phyloP scores from a whole-genome alignment of 2,797 vertebrate genomes.

The Poecile montanus region DNA sequence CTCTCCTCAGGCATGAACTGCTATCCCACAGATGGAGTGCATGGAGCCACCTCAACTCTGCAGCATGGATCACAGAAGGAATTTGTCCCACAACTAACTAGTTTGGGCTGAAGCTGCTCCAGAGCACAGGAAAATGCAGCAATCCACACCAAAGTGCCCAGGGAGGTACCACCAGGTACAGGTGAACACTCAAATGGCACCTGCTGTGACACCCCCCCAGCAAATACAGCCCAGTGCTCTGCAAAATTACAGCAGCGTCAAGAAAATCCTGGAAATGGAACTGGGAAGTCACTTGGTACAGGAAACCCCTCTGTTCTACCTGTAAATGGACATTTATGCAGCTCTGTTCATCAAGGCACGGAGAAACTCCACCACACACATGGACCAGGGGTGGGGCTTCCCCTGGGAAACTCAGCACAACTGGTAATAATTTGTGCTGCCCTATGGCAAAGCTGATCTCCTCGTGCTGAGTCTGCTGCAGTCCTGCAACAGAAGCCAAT shows the following conservation, averaged over 20 bases:
- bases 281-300: neutral
- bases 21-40: neutral
- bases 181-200: neutral
- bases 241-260: neutral
- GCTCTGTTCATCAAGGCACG: neutral
- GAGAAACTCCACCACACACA: neutral
- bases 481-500: fast-evolving
- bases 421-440: fast-evolving
- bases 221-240: neutral
- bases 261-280: neutral
- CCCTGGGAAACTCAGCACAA: neutral
- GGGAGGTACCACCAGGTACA: neutral
- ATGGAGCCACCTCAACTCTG: neutral
- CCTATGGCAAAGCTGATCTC: neutral
- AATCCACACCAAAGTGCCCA: neutral
- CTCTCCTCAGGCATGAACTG: neutral
- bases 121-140: neutral
- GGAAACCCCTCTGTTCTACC: neutral
- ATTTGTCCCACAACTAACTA: neutral
- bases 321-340: neutral
- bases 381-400: fast-evolving
- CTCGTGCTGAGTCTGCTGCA: neutral
- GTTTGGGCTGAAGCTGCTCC: neutral
- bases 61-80: neutral
- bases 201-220: neutral